Base-by-base conservation (phyloP, 2,888 invertebrate genomes). In the Rhyacophila evoluta region DNA sequence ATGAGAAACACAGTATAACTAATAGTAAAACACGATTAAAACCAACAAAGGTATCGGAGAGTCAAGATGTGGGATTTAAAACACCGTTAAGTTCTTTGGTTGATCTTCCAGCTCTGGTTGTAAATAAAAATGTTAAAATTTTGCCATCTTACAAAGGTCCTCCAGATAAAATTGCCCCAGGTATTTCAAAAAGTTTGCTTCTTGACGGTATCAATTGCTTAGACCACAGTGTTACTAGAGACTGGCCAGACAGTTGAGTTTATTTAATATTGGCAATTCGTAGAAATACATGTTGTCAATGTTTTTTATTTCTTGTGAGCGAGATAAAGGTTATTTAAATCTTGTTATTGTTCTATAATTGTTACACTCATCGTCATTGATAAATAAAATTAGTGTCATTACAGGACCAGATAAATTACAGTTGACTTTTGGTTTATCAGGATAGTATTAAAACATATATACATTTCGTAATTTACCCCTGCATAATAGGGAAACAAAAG, bases 211-310 rank as follows among this genome's bases (percentile, higher is more conserved):
- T 72, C n/a, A 38, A 72, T 72, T 37, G 55, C 19, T 55, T 55
- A 2, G 55, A 55, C 55, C 70, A 70, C 15, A 38, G 39, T n/a
- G 36, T 55, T 19, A 72, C 27, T 10, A 75, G 38, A 28, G 39
- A 72, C 25, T 69, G 77, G 77, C 27, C 73, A 1, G 70, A 74
- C 15, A 77, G 73, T 25, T 77, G 69, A 77, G 69, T 33, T 41
- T 70, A 12, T 36, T 12, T 55, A n/a, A 25, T 10, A 6, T 19
- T 8, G 15, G 8, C 55, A 8, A 55, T 19, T 55, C 8, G 41
- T 41, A 15, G 15, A 41, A 41, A 41, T 41, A 41, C 41, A 19
- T 12, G 10, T 25, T 19, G 10, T 19, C 10, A n/a, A 25, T 12
- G 55, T 8, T 55, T 12, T 8, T 3, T 15, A 33, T 33, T 2